These are phyloP conservation scores for Piaya cayana DNA, from an alignment of 2,113 vertebrate genomes.

Conservation along the genomic window DNA sequence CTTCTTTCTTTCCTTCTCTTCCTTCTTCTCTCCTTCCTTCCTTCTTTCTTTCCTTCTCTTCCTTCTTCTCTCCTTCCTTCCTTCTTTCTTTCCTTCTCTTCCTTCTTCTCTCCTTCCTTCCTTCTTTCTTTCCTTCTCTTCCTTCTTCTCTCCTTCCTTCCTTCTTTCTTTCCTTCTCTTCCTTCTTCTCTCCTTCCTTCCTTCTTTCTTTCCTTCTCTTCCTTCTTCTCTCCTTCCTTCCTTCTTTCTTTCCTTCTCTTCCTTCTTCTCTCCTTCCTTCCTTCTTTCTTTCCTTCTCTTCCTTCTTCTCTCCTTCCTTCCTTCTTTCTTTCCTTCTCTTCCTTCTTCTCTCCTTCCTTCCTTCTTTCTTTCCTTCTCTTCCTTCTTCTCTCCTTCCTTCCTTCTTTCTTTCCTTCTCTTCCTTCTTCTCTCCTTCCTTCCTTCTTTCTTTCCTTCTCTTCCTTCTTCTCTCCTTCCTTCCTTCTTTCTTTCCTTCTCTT, in stretches of 20 bases:
- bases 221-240: neutral
- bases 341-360: neutral
- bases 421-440: neutral
- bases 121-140: neutral
- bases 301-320: neutral
- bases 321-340: neutral
- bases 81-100: neutral
- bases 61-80: neutral
- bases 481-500: neutral
- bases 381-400: neutral
- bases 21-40: neutral
- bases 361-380: neutral
- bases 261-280: neutral
- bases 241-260: neutral
- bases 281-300: neutral
- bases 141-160: neutral
- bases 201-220: neutral
- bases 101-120: neutral
- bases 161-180: neutral
- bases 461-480: neutral
- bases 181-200: neutral
- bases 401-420: neutral
- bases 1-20: neutral
- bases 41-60: neutral
- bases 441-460: neutral